phyloP scores from a whole-genome alignment of 1,140 invertebrate genomes.

The Hycleus phaleratus region DNA sequence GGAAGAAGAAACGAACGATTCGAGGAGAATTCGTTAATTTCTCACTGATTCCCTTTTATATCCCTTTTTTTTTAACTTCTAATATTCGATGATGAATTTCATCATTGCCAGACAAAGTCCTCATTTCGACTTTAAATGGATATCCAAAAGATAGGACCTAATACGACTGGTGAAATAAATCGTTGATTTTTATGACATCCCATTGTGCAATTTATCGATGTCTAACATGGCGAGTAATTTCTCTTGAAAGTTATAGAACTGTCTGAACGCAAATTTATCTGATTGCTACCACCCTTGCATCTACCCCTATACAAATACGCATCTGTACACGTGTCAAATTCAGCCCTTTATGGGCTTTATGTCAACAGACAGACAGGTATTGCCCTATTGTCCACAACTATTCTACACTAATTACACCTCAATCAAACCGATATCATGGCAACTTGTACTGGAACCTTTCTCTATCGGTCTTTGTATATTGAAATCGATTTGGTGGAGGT shows the following conservation, averaged over 20 bases:
- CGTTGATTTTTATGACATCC: slow-evolving; percentile 2
- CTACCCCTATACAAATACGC: not conserved
- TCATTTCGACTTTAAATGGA: too few species aligned
- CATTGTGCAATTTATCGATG: slow-evolving; percentile 3
- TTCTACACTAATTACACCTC: slow-evolving; percentile 13
- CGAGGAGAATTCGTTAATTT: too few species aligned
- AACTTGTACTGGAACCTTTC: too few species aligned
- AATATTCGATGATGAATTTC: too few species aligned
- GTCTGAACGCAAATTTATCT: slow-evolving; percentile 11
- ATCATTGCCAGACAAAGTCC: too few species aligned
- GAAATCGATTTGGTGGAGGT: too few species aligned
- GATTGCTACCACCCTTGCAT: slow-evolving; percentile 7
- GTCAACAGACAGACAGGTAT: not conserved
- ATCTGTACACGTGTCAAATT: slow-evolving; percentile 4
- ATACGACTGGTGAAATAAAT: not conserved
- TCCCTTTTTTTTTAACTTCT: too few species aligned
- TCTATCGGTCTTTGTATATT: too few species aligned
- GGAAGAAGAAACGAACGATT: too few species aligned
- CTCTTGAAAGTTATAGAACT: slow-evolving; percentile 1
- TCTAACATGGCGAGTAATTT: slow-evolving; percentile 7
- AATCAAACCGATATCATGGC: slow-evolving; percentile 10
- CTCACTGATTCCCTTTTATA: too few species aligned
- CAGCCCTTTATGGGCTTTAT: slow-evolving; percentile 5
- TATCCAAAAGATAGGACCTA: too few species aligned
- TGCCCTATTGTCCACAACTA: slow-evolving; percentile 3